Base-by-base conservation (phyloP, 2,888 invertebrate genomes). In the Coelinius sp. region DNA sequence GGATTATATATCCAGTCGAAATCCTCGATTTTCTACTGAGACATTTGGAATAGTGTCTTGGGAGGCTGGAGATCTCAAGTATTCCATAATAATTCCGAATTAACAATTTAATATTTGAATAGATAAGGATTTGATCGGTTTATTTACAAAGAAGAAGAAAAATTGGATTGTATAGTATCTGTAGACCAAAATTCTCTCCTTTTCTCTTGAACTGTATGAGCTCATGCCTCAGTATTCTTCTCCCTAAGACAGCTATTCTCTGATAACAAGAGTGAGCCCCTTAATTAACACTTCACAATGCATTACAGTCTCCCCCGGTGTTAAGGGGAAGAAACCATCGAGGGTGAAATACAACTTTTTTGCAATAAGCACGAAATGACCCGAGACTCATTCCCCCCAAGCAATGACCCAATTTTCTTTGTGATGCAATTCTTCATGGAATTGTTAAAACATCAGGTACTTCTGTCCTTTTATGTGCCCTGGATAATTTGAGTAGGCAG, bases 221-320 rank as follows among this genome's bases (percentile, higher is more conserved):
- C 46, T 14, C 46, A 49, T 14, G 46, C 17, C 17, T 17, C 17
- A 7, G 46, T 4, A 17, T 49, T 49, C 17, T 20, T 20, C 10
- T 49, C 20, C 46, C 46, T 1, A 41, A 41, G 41, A n/a, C n/a
- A n/a, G n/a, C n/a, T n/a, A n/a, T n/a, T 20, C 46, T 14, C 46
- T 49, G 46, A 17, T 8, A 49, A 49, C 17, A 49, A 1, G 17
- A n/a, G 5, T 14, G 46, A 14, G 20, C 46, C 46, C 46, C 46
- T 49, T 49, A 85, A 86, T 86, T 86, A 86, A 83, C 85, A 85
- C 84, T 85, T 85, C 83, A 83, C 82, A 85, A 84, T 86, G 83
- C 84, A 85, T 85, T 85, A 84, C 8, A 49, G 82, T 79, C 76
- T 82, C 79, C 76, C 74, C 75, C 70, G n/a, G n/a, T n/a, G 70